A percentile compares a stretch with the other conserved stretches of the same genome.
Evolutionary conservation across 2,888 invertebrate species (phyloP).

Genomic region (Tuberolachnus salignus): DNA sequence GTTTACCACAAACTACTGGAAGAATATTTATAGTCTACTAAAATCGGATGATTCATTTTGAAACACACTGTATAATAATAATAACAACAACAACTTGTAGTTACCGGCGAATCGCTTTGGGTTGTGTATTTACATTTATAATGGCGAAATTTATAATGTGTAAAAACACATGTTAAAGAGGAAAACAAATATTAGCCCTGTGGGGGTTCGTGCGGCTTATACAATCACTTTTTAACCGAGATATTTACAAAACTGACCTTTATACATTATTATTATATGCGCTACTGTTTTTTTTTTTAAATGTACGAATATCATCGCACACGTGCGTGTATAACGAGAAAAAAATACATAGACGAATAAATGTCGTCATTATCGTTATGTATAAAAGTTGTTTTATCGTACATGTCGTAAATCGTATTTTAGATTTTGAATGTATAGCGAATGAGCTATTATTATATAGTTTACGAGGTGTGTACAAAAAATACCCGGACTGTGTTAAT

Average conservation of each 20-base stretch:
- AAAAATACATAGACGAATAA: not conserved
- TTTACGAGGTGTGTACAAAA: no score
- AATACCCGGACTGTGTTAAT: no score
- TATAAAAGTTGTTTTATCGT: not conserved
- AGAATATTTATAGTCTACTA: no score
- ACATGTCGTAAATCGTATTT: no score
- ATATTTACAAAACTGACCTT: not conserved
- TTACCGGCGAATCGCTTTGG: conserved; percentile 11
- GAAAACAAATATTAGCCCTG: not conserved
- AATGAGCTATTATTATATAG: no score
- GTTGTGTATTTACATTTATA: conserved; percentile 10
- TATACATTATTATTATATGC: no score
- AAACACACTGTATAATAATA: no score
- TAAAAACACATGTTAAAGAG: not conserved
- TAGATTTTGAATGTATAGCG: no score
- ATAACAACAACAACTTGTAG: no score
- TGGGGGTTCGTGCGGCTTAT: not conserved
- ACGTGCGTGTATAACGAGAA: not conserved
- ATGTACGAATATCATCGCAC: not conserved
- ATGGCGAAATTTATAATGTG: not conserved
- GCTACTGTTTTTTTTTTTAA: not conserved
- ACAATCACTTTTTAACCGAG: not conserved
- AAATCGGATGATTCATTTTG: no score
- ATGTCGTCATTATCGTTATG: not conserved
- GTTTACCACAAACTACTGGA: no score